Conservation (phyloP, 1,140 invertebrate genomes). For the Lucilia cuprina region DNA sequence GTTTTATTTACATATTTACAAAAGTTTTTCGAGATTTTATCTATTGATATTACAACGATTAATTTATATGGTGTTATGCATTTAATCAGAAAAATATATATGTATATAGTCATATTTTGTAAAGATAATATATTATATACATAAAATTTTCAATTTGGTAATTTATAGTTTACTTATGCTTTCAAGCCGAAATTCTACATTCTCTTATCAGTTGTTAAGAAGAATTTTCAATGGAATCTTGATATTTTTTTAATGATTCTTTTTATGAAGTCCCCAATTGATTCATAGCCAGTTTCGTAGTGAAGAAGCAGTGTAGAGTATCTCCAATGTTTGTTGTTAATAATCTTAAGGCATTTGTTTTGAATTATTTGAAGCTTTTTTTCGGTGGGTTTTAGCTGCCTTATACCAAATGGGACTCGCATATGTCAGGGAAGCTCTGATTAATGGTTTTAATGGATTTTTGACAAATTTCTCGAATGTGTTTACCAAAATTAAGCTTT, state of each 20-base stretch:
- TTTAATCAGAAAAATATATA: too few species aligned
- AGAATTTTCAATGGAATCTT: background rate
- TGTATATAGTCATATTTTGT: too few species aligned
- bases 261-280: background rate
- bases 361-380: conserved; percentile 15
- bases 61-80: too few species aligned
- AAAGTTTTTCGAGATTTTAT: too few species aligned
- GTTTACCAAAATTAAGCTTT: conserved; percentile 3
- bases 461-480: background rate
- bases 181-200: background rate
- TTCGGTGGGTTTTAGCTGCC: background rate
- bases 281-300: background rate
- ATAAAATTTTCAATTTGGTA: background rate
- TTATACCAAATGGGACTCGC: background rate
- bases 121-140: background rate
- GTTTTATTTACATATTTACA: too few species aligned
- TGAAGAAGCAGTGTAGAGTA: background rate
- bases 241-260: background rate
- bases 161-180: too few species aligned
- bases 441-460: background rate
- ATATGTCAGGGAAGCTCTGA: background rate
- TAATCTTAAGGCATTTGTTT: conserved; percentile 4
- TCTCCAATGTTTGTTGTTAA: conserved; percentile 10
- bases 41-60: too few species aligned
- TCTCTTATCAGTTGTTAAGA: background rate